These are phyloP conservation scores for Oscheius sp. DNA, from an alignment of 2,888 invertebrate genomes.

Conservation along the genomic window DNA sequence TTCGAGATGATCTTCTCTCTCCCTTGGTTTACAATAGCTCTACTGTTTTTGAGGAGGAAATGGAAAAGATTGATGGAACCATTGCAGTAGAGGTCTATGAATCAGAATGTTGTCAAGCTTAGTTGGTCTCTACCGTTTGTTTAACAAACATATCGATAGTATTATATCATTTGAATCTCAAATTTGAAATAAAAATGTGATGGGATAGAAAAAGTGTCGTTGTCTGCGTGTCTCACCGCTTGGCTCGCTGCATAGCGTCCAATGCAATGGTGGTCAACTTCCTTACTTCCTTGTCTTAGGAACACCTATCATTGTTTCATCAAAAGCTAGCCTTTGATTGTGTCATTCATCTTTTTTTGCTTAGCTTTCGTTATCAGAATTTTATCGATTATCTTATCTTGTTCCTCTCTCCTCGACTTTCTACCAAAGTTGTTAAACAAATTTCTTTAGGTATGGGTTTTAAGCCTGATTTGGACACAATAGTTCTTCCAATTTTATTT, in stretches of 20 bases:
- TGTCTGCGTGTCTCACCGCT: conserved; percentile 13
- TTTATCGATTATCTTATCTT: not conserved
- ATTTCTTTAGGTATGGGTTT: conserved; percentile 11
- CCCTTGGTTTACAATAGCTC: no score
- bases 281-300: conserved; percentile 6
- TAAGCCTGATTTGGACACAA: conserved; percentile 18
- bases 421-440: not conserved
- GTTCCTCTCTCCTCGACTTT: not conserved
- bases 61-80: no score
- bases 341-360: not conserved
- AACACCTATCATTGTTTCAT: not conserved
- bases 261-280: not conserved
- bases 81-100: no score
- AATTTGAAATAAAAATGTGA: no score
- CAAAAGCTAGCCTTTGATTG: no score
- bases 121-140: no score
- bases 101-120: no score
- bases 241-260: no score
- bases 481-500: conserved; percentile 11
- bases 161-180: no score
- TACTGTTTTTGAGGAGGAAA: no score
- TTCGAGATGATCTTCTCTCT: no score
- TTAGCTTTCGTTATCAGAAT: not conserved
- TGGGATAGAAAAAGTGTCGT: not conserved
- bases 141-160: no score